phyloP scores from a whole-genome alignment of 2,888 invertebrate genomes.

The Athrips mouffetella region DNA sequence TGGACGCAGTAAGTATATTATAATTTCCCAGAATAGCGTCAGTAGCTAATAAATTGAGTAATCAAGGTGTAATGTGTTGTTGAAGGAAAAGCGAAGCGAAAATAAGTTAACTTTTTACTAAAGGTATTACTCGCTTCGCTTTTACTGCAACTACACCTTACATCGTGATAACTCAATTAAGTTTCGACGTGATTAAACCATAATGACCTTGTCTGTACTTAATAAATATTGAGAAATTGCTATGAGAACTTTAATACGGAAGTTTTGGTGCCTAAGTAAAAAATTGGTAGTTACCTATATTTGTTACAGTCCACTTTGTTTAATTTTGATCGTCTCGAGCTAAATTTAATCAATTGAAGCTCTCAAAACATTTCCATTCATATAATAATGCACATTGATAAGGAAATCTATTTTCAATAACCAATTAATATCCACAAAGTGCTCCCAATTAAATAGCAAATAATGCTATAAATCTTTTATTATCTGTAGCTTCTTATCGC shows the following conservation, averaged over 20 bases:
- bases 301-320: too few species aligned
- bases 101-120: background rate
- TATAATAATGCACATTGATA: slow-evolving; percentile 6
- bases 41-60: too few species aligned
- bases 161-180: slow-evolving; percentile 26
- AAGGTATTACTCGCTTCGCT: background rate
- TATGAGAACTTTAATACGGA: background rate
- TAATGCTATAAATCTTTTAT: slow-evolving; percentile 6
- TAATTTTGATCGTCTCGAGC: background rate
- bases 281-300: too few species aligned
- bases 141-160: slow-evolving; percentile 2
- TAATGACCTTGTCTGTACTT: slow-evolving; percentile 29
- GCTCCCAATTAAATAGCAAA: slow-evolving; percentile 6
- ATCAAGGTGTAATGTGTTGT: too few species aligned
- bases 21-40: too few species aligned
- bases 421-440: background rate
- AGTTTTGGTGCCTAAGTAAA: background rate
- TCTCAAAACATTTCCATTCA: slow-evolving; percentile 6
- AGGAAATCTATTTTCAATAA: background rate
- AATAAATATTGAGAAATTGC: slow-evolving; percentile 26
- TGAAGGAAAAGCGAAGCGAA: too few species aligned
- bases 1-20: too few species aligned
- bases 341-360: background rate
- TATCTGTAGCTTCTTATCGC: slow-evolving; percentile 1
- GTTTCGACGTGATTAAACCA: slow-evolving; percentile 23